Base-by-base conservation (phyloP, 1,140 invertebrate genomes). In the Lanistes nyassanus region DNA sequence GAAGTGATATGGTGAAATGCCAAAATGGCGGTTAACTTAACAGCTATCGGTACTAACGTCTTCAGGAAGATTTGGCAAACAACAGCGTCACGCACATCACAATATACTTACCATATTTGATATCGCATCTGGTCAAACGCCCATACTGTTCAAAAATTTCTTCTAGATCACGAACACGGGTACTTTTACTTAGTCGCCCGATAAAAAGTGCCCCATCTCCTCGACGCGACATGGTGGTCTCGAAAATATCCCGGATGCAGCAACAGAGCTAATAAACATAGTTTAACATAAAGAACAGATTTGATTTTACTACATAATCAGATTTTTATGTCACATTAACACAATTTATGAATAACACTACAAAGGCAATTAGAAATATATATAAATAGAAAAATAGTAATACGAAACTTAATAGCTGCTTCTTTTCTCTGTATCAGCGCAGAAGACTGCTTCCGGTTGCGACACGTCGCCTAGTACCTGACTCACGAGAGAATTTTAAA, bases 111-210 rank as follows among this genome's bases (percentile, higher is more conserved):
- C 85, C 86, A 83, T 90, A 90, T 85, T 90, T 90, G 13, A 90
- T 85, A 82, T 90, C 89, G 74, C 89, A 90, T 81, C 89, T 76
- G 37, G 82, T 74, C 36, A 90, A 76, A 53, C 84, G 81, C 13
- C 88, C 89, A 82, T 89, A 90, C 34, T 83, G 81, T 81, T 88
- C 88, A 80, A 89, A 90, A 37, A 91, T 98, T 96, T 85, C 93
- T 90, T 81, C 98, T 96, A 81, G 95, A 75, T 87, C 85, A 70
- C 85, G 74, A 19, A 79, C 81, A 62, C 83, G 69, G 3, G 83
- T 84, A 42, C 73, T 81, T 83, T 87, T 88, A 76, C 81, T 83
- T 21, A 88, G 67, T 70, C 85, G 74, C 3, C 85, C 85, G 16
- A 88, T 74, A 81, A 88, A 87, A 51, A 87, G 81, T 34, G 77